A percentile compares a stretch with the other conserved stretches of the same genome.
Conservation (phyloP, 2,888 invertebrate genomes). For the Leptura quadrifasciata region DNA sequence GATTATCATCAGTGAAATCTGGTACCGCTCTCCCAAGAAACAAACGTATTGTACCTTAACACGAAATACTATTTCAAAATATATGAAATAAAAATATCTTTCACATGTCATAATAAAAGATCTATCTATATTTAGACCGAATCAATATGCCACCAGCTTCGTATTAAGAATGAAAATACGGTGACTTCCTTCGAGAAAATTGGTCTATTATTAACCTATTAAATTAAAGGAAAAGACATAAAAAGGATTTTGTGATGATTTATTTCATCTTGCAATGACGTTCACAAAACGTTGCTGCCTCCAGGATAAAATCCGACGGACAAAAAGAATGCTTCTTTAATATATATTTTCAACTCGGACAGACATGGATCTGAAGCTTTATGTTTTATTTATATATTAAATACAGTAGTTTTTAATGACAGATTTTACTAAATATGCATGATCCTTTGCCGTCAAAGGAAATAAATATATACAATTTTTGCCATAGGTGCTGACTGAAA, state of each 20-base stretch:
- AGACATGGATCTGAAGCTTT: background rate
- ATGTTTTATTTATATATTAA: background rate
- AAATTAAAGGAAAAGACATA: slow-evolving; percentile 15
- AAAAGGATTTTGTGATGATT: background rate
- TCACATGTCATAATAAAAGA: slow-evolving; percentile 9
- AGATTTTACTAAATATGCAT: background rate
- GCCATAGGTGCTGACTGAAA: too few species aligned
- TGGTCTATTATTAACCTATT: slow-evolving; percentile 6
- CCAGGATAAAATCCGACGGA: background rate
- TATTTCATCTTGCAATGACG: background rate
- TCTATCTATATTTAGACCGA: background rate
- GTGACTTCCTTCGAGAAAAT: slow-evolving; percentile 8
- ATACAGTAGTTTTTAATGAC: background rate
- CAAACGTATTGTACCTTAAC: background rate
- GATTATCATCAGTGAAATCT: background rate
- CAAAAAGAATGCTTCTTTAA: background rate
- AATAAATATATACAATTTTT: too few species aligned
- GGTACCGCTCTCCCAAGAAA: background rate
- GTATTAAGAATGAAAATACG: slow-evolving; percentile 2
- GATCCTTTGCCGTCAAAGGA: background rate
- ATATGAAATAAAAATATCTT: background rate
- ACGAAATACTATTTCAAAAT: slow-evolving; percentile 9
- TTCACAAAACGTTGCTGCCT: background rate
- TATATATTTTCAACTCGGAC: background rate
- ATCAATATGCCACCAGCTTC: slow-evolving; percentile 10